Conservation (phyloP, 2,113 vertebrate genomes). For the Tachuris rubrigastra region DNA sequence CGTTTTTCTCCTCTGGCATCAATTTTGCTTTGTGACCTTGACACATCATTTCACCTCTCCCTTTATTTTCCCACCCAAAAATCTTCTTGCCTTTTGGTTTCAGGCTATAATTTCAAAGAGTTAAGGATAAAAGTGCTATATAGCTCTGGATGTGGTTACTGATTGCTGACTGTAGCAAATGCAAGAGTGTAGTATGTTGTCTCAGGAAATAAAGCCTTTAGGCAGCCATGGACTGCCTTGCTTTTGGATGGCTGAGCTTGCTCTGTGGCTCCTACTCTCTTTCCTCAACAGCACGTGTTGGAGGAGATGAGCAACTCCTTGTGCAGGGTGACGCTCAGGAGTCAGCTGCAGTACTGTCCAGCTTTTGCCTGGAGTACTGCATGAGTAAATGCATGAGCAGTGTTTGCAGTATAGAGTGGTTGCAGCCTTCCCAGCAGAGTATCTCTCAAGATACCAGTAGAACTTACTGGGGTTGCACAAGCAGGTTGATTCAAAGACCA, state of each 20-base stretch:
- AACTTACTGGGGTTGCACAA: not conserved
- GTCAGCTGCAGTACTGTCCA: accelerated
- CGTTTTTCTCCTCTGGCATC: not conserved
- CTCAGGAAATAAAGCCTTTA: not conserved
- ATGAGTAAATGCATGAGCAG: not conserved
- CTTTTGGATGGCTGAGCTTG: not conserved
- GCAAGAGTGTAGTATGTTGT: accelerated
- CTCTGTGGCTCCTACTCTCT: not conserved
- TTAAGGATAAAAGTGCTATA: not conserved
- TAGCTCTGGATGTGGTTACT: not conserved
- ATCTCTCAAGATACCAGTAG: not conserved
- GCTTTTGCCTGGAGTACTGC: not conserved
- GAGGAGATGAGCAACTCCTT: not conserved
- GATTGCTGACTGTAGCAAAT: not conserved
- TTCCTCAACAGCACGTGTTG: accelerated
- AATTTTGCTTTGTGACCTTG: not conserved
- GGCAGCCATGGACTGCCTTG: not conserved
- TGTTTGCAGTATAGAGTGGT: accelerated
- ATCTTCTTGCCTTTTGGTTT: not conserved
- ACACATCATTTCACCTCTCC: not conserved
- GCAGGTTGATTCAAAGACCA: not conserved
- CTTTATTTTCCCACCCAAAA: not conserved
- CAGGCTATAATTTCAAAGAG: not conserved
- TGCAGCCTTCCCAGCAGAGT: not conserved
- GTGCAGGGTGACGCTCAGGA: not conserved